Percentiles rank a stretch among this genome's conserved stretches.
Conservation (phyloP, 2,797 vertebrate species). For the Pantherophis alleghaniensis region DNA sequence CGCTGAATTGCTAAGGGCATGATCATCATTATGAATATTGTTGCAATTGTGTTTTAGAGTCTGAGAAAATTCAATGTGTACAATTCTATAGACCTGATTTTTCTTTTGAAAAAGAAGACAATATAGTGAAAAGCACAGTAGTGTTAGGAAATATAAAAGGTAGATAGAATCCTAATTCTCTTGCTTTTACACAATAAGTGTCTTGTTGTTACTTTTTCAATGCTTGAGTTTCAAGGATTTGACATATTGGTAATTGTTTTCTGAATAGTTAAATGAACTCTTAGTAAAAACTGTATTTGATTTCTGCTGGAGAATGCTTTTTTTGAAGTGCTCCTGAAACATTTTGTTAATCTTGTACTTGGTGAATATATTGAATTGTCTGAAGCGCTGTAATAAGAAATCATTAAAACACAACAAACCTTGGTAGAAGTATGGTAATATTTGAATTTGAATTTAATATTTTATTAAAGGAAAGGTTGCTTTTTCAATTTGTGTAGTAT, state of each 20-base stretch:
- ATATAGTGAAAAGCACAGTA: neutral
- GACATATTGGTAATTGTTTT: neutral
- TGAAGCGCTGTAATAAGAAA: neutral
- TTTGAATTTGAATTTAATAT: slow-evolving; percentile 48
- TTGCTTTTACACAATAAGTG: neutral
- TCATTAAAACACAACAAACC: slow-evolving; percentile 34
- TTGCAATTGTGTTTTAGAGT: neutral
- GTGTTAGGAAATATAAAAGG: neutral
- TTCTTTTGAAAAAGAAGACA: slow-evolving; percentile 14
- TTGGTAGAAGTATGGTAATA: slow-evolving; percentile 21
- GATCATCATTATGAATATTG: neutral
- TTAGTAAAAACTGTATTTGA: slow-evolving; percentile 7
- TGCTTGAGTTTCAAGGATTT: slow-evolving; percentile 22
- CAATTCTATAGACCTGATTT: slow-evolving; percentile 7
- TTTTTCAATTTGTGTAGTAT: slow-evolving; percentile 39
- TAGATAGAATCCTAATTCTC: neutral
- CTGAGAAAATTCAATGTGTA: neutral
- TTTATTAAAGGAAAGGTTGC: slow-evolving; percentile 50
- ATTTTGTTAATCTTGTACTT: accelerated
- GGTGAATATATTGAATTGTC: neutral
- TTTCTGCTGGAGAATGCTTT: neutral
- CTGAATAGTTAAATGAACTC: slow-evolving; percentile 16
- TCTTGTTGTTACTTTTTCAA: neutral
- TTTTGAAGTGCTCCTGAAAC: slow-evolving; percentile 16
- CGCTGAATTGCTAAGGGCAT: neutral